Evolutionary conservation across 1,140 invertebrate species (phyloP).

Genomic region (Caenorhabditis latens): DNA sequence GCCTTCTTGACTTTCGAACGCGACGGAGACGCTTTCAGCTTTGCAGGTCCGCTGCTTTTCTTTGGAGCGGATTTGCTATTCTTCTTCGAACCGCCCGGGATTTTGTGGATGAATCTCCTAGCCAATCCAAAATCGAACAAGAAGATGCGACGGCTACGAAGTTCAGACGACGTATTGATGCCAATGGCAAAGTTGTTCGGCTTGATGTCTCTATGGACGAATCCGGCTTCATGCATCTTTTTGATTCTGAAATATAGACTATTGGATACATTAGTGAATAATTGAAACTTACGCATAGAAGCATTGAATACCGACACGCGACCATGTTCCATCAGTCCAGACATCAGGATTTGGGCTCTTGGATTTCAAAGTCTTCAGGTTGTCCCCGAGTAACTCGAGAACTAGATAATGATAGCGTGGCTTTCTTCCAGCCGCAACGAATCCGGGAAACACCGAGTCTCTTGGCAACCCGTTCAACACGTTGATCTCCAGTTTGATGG

Average conservation of each 20-base stretch:
- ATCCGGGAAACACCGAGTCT: background rate
- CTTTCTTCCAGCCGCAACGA: background rate
- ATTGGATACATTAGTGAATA: no score
- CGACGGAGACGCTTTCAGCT: background rate
- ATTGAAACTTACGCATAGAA: constrained; percentile 11
- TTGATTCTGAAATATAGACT: background rate
- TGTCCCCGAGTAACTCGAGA: constrained; percentile 14
- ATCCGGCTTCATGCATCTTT: constrained; percentile 2
- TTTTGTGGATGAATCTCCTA: background rate
- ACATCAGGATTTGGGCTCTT: background rate
- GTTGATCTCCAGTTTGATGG: constrained; percentile 25
- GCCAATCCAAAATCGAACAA: constrained; percentile 32
- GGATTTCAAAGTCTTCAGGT: constrained; percentile 12
- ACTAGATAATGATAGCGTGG: constrained; percentile 5
- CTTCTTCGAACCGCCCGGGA: background rate
- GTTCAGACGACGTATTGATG: background rate
- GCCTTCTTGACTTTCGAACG: no score
- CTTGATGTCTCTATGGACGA: constrained; percentile 23
- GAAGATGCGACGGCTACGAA: background rate
- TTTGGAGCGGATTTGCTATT: background rate
- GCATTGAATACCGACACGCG: constrained; percentile 20
- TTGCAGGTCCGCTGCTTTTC: background rate
- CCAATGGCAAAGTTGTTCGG: constrained; percentile 32
- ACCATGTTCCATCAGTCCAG: constrained; percentile 34
- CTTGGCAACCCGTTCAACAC: constrained; percentile 3